Conservation (phyloP, 2,888 invertebrate genomes). For the Eristalis pertinax region DNA sequence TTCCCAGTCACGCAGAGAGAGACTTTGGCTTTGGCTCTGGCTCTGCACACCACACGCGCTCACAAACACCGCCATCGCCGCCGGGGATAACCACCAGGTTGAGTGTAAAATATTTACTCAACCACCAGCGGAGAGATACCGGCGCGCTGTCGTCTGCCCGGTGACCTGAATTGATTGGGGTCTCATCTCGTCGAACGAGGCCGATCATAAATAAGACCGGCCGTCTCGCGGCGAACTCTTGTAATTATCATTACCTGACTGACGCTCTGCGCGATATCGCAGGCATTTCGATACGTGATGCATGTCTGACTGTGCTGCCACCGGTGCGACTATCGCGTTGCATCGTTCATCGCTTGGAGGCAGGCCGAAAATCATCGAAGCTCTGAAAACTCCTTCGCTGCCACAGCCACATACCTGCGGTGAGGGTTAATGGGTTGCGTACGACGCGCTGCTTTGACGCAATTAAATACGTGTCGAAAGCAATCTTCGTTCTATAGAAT, state of each 20-base stretch:
- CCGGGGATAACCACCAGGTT: conserved; percentile 49
- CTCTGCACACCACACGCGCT: background rate
- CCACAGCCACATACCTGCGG: conserved; percentile 30
- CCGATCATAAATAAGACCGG: conserved; percentile 47
- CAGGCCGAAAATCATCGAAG: background rate
- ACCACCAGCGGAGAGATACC: conserved; percentile 49
- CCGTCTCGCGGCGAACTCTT: conserved; percentile 20
- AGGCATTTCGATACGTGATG: conserved; percentile 20
- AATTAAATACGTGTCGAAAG: conserved; percentile 54
- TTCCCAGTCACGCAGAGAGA: conserved; percentile 19
- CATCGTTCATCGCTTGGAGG: conserved; percentile 10
- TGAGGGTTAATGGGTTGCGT: conserved; percentile 35
- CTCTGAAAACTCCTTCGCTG: conserved; percentile 4
- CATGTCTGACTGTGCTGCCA: conserved; percentile 11
- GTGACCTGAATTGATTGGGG: conserved; percentile 62
- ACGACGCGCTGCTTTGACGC: conserved; percentile 15
- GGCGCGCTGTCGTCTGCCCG: background rate
- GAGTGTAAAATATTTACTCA: conserved; percentile 65
- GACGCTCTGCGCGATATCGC: conserved; percentile 49
- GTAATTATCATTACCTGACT: conserved; percentile 52
- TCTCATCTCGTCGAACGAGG: conserved; percentile 26
- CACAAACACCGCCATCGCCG: conserved; percentile 7
- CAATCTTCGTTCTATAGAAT: conserved; percentile 32
- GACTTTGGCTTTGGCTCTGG: background rate
- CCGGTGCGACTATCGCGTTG: conserved; percentile 30